A percentile compares a stretch with the other conserved stretches of the same genome.
Evolutionary conservation across 2,888 invertebrate genomes (phyloP).

Genomic region (Phengaris alcon): DNA sequence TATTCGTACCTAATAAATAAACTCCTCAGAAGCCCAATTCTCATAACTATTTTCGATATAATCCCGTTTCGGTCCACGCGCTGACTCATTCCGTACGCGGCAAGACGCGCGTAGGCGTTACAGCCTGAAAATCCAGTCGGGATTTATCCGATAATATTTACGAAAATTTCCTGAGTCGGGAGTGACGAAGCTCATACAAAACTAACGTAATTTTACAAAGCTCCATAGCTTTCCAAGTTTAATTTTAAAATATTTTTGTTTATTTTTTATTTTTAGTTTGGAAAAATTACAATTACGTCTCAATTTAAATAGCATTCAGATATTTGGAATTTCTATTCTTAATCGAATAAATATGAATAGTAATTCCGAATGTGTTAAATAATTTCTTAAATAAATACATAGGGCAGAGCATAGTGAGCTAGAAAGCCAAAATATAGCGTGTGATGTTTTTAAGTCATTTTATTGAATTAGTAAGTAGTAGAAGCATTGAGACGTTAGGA

Average conservation of each 20-base stretch:
- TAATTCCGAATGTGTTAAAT: background rate
- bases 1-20: too few species aligned
- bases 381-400: conserved; percentile 12
- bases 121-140: too few species aligned
- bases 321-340: background rate
- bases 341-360: background rate
- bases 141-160: too few species aligned
- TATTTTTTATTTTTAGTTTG: conserved; percentile 5
- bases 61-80: too few species aligned
- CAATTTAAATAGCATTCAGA: background rate
- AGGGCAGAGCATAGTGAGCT: conserved; percentile 12
- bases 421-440: background rate
- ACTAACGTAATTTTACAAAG: conserved; percentile 18
- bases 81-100: too few species aligned
- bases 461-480: background rate
- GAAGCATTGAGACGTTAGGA: background rate
- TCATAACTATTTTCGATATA: too few species aligned
- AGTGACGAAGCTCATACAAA: background rate
- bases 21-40: too few species aligned
- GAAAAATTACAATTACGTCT: conserved; percentile 22
- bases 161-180: background rate
- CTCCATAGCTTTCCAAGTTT: conserved; percentile 3
- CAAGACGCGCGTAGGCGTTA: too few species aligned
- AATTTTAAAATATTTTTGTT: conserved; percentile 14
- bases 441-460: background rate